Evolutionary conservation across 2,888 invertebrate species (phyloP).

Genomic region (Hypomecis punctinalis): DNA sequence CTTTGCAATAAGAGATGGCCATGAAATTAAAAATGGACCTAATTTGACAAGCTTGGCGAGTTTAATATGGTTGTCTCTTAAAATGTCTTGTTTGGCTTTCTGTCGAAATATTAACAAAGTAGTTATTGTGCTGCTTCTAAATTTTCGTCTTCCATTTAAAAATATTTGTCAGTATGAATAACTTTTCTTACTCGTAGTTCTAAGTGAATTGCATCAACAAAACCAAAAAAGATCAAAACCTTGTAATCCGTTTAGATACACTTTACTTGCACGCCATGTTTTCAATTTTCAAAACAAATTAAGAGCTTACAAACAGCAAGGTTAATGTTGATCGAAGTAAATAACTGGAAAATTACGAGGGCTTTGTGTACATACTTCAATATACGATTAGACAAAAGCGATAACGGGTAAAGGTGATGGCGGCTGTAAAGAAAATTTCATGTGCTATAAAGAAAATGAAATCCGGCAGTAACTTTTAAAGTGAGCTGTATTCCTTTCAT

Average conservation of each 20-base stretch:
- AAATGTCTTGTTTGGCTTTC: too few relatives aligned
- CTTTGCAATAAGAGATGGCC: too few relatives aligned
- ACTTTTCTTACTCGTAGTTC: too few relatives aligned
- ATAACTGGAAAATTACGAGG: constrained; percentile 21
- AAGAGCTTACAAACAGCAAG: constrained; percentile 1
- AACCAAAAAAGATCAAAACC: too few relatives aligned
- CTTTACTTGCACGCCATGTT: background rate
- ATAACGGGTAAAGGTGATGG: constrained; percentile 32
- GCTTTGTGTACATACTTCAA: constrained; percentile 15
- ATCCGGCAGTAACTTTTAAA: constrained; percentile 42
- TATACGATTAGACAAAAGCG: constrained; percentile 28
- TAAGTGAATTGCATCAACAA: too few relatives aligned
- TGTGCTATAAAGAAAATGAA: constrained; percentile 42
- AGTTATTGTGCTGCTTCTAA: too few relatives aligned
- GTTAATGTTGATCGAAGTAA: constrained; percentile 17
- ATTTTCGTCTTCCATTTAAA: too few relatives aligned
- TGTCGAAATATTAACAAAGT: too few relatives aligned
- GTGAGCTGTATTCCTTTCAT: constrained; percentile 31
- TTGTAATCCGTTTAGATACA: background rate
- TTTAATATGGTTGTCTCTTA: too few relatives aligned
- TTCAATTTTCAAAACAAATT: constrained; percentile 13
- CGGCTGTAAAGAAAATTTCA: constrained; percentile 40
- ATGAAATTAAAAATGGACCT: too few relatives aligned
- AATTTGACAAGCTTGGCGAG: too few relatives aligned
- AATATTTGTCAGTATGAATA: too few relatives aligned